Base-by-base conservation (phyloP, 2,888 invertebrate species). In the Epinotia brunnichana region DNA sequence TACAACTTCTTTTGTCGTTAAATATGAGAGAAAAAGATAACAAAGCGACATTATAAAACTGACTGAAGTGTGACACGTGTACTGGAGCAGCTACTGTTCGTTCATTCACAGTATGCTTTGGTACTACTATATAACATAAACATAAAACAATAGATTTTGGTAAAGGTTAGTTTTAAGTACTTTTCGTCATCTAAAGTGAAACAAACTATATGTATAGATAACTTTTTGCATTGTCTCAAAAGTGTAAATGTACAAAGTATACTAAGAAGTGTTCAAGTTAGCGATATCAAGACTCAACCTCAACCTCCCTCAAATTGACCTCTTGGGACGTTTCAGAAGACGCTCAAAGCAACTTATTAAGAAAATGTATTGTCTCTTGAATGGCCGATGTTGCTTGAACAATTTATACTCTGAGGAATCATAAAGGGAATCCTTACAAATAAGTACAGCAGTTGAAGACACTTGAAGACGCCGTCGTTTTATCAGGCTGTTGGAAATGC, bases 321-420 rank as follows among this genome's bases (percentile, higher is more conserved):
- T 35, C 17, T 1, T 19, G 63, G 63, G 63, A 19, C 17, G 17
- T 3, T 35, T 24, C 44, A 15, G 24, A 29, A 29, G 29, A 24
- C 48, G 29, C 48, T 17, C 29, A 35, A 63, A 29, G 13, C 29
- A 57, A n/a, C 24, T 41, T 53, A 63, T 35, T 53, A 63, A 63
- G 61, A 63, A 63, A 63, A 63, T 53, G 13, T 53, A 63, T 35
- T 19, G 63, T 35, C 19, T 35, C 13, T 35, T 53, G 62, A 63
- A 17, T 5, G 48, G n/a, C 15, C n/a, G 7, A 48, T 48, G 48
- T 48, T 48, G 17, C 19, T 51, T 19, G 41, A 13, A 29, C 51
- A 51, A 48, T n/a, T n/a, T n/a, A n/a, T 62, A 24, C 62, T 51
- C 62, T n/a, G 17, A 51, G 48, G 62, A 29, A 10, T 35, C 9